Evolutionary conservation across 2,113 vertebrate species (phyloP), one percentile per base, ranked within the genome.

Genomic region (Paralichthys olivaceus): DNA sequence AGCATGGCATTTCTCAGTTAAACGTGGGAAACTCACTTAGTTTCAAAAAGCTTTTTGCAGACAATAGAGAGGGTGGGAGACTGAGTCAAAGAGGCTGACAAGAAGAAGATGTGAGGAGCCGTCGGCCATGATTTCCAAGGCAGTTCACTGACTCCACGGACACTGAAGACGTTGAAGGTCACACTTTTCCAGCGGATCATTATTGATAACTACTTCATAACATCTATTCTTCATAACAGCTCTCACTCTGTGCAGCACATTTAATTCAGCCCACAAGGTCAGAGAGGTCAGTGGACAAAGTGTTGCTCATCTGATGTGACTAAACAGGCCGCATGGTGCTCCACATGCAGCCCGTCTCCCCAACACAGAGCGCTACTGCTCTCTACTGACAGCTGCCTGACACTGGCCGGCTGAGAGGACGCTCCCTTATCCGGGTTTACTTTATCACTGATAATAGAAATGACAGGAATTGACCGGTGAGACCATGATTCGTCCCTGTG

Each of bases 361-460:
- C 45, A 63, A 72, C 72, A 7, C 58, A 88, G 87, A 89, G 80
- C 84, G 1, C 89, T 93, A 93, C 90, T 94, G 94, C 94, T 90
- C 93, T 85, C 94, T 93, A 65, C 83, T 90, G 92, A 83, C 77
- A 20, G 75, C 72, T 49, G 71, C 4, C 12, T 2, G 54, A 32
- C 79, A 73, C 51, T 65, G 43, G 19, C 58, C 20, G 5, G 32
- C 45, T 19, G 17, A 34, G 8, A 14, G 2, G 15, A 15, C 2
- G 53, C 12, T 58, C 26, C 74, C 53, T 73, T 4, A 57, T 59
- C 70, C 20, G 54, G 29, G 51, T 53, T 73, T n/a, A 60, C 28
- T 64, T 63, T 14, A 55, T 32, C 51, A 34, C 13, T 51, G 55
- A 49, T 59, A 15, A 56, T 26, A 29, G 23, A 53, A 77, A 63